Evolutionary conservation across 2,797 vertebrate species (phyloP).

Genomic region (Eospalax fontanierii): DNA sequence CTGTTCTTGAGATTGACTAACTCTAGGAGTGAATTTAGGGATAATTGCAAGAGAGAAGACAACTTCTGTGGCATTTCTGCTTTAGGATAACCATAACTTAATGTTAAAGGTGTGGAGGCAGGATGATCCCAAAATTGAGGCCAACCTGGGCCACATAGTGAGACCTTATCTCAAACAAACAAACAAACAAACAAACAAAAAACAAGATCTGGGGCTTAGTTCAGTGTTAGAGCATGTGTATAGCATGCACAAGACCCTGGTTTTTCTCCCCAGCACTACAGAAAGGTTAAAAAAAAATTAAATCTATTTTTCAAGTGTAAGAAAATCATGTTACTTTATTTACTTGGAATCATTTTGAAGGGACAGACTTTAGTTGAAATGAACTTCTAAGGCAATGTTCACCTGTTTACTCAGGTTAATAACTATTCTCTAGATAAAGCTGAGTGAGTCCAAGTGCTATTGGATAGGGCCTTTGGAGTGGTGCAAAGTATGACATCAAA

Average conservation of each 20-base stretch:
- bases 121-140: background rate
- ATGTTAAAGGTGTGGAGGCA: background rate
- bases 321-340: conserved; percentile 15
- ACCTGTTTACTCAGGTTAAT: background rate
- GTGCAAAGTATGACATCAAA: background rate
- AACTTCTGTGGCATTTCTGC: background rate
- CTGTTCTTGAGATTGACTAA: background rate
- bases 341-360: conserved; percentile 57
- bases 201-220: background rate
- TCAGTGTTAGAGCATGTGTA: background rate
- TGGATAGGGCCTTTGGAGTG: no score
- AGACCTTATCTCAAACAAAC: background rate
- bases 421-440: background rate
- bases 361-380: conserved; percentile 1
- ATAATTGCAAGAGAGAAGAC: background rate
- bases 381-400: background rate
- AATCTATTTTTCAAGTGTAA: background rate
- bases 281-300: background rate
- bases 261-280: background rate
- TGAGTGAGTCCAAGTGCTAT: background rate
- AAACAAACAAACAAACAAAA: no score
- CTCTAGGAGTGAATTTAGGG: conserved; percentile 11
- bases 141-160: background rate
- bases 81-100: background rate
- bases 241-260: background rate